Evolutionary conservation across 2,888 invertebrate genomes (phyloP).

Genomic region (Octodonta nipae): DNA sequence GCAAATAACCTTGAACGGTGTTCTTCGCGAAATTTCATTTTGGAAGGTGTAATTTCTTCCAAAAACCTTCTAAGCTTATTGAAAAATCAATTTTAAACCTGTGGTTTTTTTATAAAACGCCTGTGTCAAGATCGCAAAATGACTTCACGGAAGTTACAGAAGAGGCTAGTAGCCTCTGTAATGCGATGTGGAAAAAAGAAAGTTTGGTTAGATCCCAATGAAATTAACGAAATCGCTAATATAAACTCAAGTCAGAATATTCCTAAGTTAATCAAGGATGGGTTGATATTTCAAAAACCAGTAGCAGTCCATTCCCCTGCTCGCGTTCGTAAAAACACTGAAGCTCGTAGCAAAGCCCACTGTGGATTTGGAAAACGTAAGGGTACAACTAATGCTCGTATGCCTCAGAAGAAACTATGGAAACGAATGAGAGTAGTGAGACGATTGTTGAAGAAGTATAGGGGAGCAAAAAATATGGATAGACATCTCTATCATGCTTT

Average conservation of each 20-base stretch:
- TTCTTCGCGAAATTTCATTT: no score
- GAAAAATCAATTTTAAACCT: no score
- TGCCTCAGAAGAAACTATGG: conserved; percentile 97
- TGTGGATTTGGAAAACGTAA: conserved; percentile 98
- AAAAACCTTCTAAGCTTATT: no score
- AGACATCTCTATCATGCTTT: no score
- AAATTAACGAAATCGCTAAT: conserved; percentile 98
- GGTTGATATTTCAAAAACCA: conserved; percentile 98
- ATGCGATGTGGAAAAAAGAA: conserved; percentile 99
- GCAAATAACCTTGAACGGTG: no score
- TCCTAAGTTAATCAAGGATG: conserved; percentile 97
- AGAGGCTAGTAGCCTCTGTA: conserved; percentile 98
- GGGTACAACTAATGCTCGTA: conserved; percentile 99
- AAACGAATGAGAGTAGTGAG: no score
- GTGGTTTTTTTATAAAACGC: conserved; percentile 2
- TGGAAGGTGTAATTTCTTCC: no score
- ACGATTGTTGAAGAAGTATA: no score
- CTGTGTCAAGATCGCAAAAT: neutral
- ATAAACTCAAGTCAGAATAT: conserved; percentile 99
- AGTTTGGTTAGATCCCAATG: conserved; percentile 99
- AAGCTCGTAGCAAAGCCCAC: conserved; percentile 96
- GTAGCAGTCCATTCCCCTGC: conserved; percentile 98
- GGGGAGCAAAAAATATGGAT: no score
- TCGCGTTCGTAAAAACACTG: conserved; percentile 92
- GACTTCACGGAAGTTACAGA: conserved; percentile 87